These are phyloP conservation scores for Scatophagus argus DNA, from an alignment of 2,113 vertebrate genomes.

Conservation along the genomic window DNA sequence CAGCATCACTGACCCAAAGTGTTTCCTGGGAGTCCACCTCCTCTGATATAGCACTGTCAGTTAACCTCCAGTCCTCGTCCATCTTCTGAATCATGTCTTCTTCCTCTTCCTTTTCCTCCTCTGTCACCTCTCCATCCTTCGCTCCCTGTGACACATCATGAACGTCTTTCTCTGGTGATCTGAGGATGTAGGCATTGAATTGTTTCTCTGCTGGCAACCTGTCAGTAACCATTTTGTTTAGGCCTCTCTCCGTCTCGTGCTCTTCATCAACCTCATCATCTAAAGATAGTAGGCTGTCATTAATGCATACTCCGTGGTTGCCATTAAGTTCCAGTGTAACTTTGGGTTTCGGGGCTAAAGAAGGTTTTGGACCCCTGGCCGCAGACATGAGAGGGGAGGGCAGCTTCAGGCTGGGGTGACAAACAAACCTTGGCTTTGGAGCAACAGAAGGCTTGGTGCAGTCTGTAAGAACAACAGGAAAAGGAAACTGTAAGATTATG, in stretches of 20 bases:
- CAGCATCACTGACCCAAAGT: slow-evolving; percentile 59
- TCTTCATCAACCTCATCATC: slow-evolving; percentile 74
- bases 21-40: slow-evolving; percentile 75
- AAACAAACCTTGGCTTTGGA: slow-evolving; percentile 89
- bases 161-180: slow-evolving; percentile 31
- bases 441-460: slow-evolving; percentile 90
- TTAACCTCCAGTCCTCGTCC: slow-evolving; percentile 71
- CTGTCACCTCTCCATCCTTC: slow-evolving; percentile 53
- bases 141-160: slow-evolving; percentile 43
- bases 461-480: slow-evolving; percentile 86
- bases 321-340: slow-evolving; percentile 81
- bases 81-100: slow-evolving; percentile 55
- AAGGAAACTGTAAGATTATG: slow-evolving; percentile 81
- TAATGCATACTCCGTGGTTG: slow-evolving; percentile 81
- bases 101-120: slow-evolving; percentile 33
- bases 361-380: slow-evolving; percentile 90
- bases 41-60: slow-evolving; percentile 63
- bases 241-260: slow-evolving; percentile 65
- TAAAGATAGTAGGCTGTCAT: slow-evolving; percentile 75
- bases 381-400: slow-evolving; percentile 83
- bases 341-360: slow-evolving; percentile 92
- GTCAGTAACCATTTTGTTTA: slow-evolving; percentile 50
- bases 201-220: slow-evolving; percentile 45
- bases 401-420: slow-evolving; percentile 82
- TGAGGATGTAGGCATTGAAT: slow-evolving; percentile 46